Base-by-base conservation (phyloP, 2,888 invertebrate genomes). In the Noctuana brunneofusca region DNA sequence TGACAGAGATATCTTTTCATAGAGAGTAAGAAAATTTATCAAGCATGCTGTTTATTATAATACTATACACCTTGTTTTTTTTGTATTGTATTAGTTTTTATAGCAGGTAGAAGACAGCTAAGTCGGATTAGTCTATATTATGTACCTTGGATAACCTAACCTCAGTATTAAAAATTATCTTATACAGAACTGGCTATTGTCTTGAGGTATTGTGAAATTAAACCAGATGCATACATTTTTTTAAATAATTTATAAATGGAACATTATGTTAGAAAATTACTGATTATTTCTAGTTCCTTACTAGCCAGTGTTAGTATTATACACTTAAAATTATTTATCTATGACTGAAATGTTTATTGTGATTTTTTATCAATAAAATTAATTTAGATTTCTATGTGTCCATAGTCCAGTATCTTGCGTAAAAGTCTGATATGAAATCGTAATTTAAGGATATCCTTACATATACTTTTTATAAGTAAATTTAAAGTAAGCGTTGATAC, bases 21-120 rank as follows among this genome's bases (percentile, higher is more conserved):
- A 75, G 74, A 62, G 69, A 62, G 66, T 76, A 78, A 81, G 81
- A 70, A 69, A 78, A 80, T 69, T 74, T 76, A 75, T 76, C 75
- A 72, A 76, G 76, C 73, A 77, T 80, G 79, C 78, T 83, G 81
- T 83, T 79, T 80, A 78, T 24, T 81, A 82, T 79, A 41, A 41
- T 16, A n/a, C 12, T 16, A 75, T 27, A 52, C 24, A 41, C 16
- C 18, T 49, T 66, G 63, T 69, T 68, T 64, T 66, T 64, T 62
- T 64, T 58, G 20, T 46, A 48, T 38, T 56, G 35, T 57, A 46
- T 24, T 46, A 50, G 32, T 54, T 60, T 46, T 53, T 53, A 46
- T 35, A 41, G 54, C 54, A 62, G 27, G 20, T 49, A 55, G 46
- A n/a, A 46, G 27, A 41, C 24, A 49, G 49, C 55, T 62, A 30